phyloP scores from a whole-genome alignment of 2,797 vertebrate species.

The Periophthalmus magnuspinnatus region DNA sequence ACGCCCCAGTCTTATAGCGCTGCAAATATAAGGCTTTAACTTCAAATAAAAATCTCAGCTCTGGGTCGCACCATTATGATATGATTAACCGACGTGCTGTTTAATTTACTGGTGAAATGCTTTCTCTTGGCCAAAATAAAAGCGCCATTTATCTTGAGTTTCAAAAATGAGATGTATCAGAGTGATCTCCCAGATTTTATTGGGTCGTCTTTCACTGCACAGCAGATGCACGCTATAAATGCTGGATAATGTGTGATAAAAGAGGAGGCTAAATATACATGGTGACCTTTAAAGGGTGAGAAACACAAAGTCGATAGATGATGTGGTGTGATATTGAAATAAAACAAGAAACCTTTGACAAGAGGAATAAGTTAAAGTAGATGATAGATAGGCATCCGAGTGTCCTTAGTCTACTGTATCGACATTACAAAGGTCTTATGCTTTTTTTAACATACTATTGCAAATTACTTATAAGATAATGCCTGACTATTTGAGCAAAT shows the following conservation, averaged over 20 bases:
- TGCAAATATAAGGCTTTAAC: constrained; percentile 2
- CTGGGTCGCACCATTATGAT: not conserved
- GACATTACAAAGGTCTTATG: not conserved
- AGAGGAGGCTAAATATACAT: constrained; percentile 23
- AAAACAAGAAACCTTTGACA: constrained; percentile 26
- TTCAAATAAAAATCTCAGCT: not conserved
- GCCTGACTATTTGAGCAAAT: no score
- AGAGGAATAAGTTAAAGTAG: constrained; percentile 17
- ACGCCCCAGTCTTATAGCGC: constrained; percentile 1
- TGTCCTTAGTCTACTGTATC: not conserved
- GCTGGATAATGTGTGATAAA: constrained; percentile 40
- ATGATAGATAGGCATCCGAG: constrained; percentile 6
- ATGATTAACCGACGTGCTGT: not conserved
- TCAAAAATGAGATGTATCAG: constrained; percentile 25
- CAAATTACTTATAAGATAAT: no score
- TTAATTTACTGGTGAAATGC: constrained; percentile 1
- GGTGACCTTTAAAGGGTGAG: constrained; percentile 60
- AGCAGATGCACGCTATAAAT: constrained; percentile 63
- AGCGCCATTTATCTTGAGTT: constrained; percentile 1
- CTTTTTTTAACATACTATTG: no score
- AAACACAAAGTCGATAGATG: constrained; percentile 46
- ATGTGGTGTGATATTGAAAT: constrained; percentile 28
- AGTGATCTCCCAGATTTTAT: constrained; percentile 38
- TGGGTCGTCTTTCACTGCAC: constrained; percentile 48
- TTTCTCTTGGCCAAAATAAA: not conserved